phyloP scores from a whole-genome alignment of 2,797 vertebrate species.

The Dermochelys coriacea region DNA sequence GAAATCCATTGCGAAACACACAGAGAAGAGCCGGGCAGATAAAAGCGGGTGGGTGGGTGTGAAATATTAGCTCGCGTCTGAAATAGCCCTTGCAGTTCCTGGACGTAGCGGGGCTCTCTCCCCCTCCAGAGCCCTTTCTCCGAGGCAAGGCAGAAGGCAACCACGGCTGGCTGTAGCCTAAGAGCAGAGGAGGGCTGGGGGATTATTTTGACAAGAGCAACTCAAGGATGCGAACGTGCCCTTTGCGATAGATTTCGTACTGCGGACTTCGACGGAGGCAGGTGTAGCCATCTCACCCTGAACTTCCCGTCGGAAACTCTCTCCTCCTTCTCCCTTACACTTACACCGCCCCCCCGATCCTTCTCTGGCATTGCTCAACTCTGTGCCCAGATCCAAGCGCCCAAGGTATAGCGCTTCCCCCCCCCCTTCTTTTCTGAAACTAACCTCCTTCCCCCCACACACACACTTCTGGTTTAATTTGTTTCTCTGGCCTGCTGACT shows the following conservation, averaged over 20 bases:
- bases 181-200: constrained; percentile 25
- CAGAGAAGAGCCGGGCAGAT: background rate
- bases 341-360: no score
- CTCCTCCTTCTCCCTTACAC: background rate
- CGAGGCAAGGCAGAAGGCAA: constrained; percentile 41
- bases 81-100: background rate
- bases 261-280: background rate
- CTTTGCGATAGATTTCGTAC: background rate
- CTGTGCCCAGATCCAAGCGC: background rate
- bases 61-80: background rate
- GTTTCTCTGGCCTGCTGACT: constrained; percentile 82
- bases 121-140: background rate
- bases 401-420: constrained; percentile 16
- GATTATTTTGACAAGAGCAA: constrained; percentile 66
- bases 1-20: fast-evolving
- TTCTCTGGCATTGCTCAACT: background rate
- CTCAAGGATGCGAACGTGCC: constrained; percentile 42
- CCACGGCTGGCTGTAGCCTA: constrained; percentile 61
- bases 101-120: fast-evolving
- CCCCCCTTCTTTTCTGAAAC: constrained; percentile 81
- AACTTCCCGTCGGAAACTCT: background rate
- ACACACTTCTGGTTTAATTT: constrained; percentile 86
- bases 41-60: background rate
- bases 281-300: background rate
- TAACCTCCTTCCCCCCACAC: constrained; percentile 83